These are phyloP conservation scores for Murina feae DNA, from an alignment of 2,113 vertebrate species.

Conservation along the genomic window DNA sequence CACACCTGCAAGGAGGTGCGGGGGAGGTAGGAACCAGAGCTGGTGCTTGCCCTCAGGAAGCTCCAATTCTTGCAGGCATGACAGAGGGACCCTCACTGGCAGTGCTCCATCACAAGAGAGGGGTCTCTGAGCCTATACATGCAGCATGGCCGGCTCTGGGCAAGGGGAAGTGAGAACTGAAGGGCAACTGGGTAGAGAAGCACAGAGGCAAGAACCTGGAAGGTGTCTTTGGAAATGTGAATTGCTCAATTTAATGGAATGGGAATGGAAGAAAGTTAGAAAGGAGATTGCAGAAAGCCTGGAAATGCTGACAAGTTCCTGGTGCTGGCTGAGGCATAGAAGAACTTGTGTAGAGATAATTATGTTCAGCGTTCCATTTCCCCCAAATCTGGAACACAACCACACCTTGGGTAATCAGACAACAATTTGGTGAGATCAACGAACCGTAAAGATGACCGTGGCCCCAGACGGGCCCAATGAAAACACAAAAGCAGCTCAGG, in stretches of 20 bases:
- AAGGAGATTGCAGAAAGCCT: not conserved
- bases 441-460: not conserved
- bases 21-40: not conserved
- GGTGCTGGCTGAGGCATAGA: slow-evolving; percentile 26
- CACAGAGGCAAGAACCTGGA: not conserved
- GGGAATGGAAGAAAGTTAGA: not conserved
- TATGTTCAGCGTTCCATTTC: not conserved
- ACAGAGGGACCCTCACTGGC: not conserved
- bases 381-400: slow-evolving; percentile 53
- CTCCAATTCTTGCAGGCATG: not conserved
- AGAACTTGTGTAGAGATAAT: slow-evolving; percentile 25
- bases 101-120: not conserved
- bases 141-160: not conserved
- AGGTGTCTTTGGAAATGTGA: not conserved
- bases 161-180: not conserved
- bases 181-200: not conserved
- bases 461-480: not conserved
- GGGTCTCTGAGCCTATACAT: not conserved
- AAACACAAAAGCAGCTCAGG: slow-evolving; percentile 19
- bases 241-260: not conserved
- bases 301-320: slow-evolving; percentile 46
- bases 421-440: slow-evolving; percentile 66
- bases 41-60: not conserved
- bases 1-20: not conserved
- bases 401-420: slow-evolving; percentile 52